Conservation (phyloP, 2,888 invertebrate species). For the Drosophila villosipedis region DNA sequence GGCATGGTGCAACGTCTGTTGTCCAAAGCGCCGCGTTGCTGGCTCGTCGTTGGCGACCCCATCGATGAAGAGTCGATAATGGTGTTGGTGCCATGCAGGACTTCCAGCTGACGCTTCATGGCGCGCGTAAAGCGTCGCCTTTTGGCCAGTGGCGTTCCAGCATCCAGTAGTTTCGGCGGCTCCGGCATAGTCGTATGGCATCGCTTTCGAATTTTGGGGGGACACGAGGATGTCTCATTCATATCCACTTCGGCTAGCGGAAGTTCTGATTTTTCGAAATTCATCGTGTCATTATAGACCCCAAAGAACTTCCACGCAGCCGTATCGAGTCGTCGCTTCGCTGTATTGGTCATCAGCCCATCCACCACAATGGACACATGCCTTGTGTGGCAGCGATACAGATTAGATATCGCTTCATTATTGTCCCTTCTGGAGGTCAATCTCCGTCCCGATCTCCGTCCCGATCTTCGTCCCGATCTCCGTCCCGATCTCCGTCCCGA, state of each 20-base stretch:
- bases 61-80: neutral
- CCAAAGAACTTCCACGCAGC: conserved; percentile 52
- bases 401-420: conserved; percentile 1
- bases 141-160: conserved; percentile 21
- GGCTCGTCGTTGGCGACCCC: neutral
- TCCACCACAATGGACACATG: conserved; percentile 66
- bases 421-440: too few relatives aligned
- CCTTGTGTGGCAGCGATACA: conserved; percentile 59
- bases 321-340: conserved; percentile 43
- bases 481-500: too few relatives aligned
- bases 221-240: neutral
- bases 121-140: conserved; percentile 57
- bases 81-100: neutral
- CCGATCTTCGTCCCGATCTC: too few relatives aligned
- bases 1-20: conserved; percentile 29
- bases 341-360: conserved; percentile 46
- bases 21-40: neutral
- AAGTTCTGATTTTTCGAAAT: conserved; percentile 13
- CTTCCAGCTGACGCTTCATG: conserved; percentile 17
- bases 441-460: too few relatives aligned
- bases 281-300: conserved; percentile 55
- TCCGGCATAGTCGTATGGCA: conserved; percentile 55
- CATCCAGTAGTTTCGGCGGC: conserved; percentile 11
- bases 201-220: conserved; percentile 26
- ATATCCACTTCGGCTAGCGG: neutral